These are phyloP conservation scores for Plestiodon gilberti DNA, from an alignment of 2,113 vertebrate species.

Conservation along the genomic window DNA sequence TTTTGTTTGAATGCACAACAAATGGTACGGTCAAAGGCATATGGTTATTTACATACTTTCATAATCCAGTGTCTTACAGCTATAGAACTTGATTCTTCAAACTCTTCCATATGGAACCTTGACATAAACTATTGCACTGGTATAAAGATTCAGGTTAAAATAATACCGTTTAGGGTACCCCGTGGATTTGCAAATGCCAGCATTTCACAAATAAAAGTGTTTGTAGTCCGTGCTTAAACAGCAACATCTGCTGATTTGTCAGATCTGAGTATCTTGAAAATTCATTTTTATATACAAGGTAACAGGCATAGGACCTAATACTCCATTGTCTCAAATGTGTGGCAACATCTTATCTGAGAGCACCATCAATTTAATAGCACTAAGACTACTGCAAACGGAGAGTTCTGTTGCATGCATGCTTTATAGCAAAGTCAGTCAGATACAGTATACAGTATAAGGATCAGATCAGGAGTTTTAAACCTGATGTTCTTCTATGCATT, in stretches of 20 bases:
- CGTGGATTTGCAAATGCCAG: neutral
- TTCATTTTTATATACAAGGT: neutral
- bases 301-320: neutral
- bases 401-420: neutral
- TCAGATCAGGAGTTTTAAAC: neutral
- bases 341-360: neutral
- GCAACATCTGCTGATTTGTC: slow-evolving; percentile 9
- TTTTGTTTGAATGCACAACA: slow-evolving; percentile 14
- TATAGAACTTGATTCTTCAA: slow-evolving; percentile 22
- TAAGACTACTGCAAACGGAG: neutral
- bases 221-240: neutral
- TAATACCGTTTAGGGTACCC: slow-evolving; percentile 3
- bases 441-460: slow-evolving; percentile 9
- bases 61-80: slow-evolving; percentile 19
- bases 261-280: neutral
- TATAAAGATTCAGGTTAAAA: slow-evolving; percentile 10
- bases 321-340: neutral
- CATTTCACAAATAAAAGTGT: slow-evolving; percentile 16
- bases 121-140: slow-evolving; percentile 26
- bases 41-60: slow-evolving; percentile 10
- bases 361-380: neutral
- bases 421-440: neutral
- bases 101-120: slow-evolving; percentile 40
- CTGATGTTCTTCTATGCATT: neutral
- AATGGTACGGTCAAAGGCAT: neutral